Base-by-base conservation (phyloP, 2,888 invertebrate species). In the Frankliniella intonsa region DNA sequence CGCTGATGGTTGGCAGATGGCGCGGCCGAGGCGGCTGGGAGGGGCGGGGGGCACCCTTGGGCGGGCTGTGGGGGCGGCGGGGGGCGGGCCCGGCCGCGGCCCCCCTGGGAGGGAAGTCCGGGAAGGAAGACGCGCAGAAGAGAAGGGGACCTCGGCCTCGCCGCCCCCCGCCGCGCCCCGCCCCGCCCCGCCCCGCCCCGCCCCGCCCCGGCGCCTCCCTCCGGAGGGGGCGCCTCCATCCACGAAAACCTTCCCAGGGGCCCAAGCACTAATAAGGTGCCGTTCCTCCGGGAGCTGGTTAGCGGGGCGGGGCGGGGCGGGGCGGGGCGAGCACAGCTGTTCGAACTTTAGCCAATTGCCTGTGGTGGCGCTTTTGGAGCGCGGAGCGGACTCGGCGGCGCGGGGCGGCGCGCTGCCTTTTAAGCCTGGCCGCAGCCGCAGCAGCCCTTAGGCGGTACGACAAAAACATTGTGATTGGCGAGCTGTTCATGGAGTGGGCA, bases 341-440 rank as follows among this genome's bases (percentile, higher is more conserved):
- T 76, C 69, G 69, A 76, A 76, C 69, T 76, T 22, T 22, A 12
- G 69, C 69, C 69, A 76, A 76, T 76, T 76, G 69, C 22, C 25
- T 76, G 69, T 22, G 69, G 69, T 17, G 38, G 38, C 38, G 38
- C 38, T 38, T 38, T 38, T 38, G 38, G 38, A 38, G 38, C 38
- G 38, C 38, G 38, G 38, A 38, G 3, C 38, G n/a, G n/a, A n/a
- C n/a, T n/a, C n/a, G n/a, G n/a, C n/a, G n/a, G n/a, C n/a, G n/a
- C n/a, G n/a, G n/a, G n/a, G n/a, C 38, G 38, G 38, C 38, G 38
- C 38, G 38, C 38, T 38, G 38, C 38, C 38, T 38, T 38, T 38
- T 38, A 38, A 5, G 5, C 38, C 38, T 3, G 38, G 38, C 38
- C 2, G 38, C 38, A 38, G 38, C 38, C 38, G 38, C n/a, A n/a